Evolutionary conservation across 2,797 vertebrate genomes (phyloP).

Genomic region (Siniperca obscura): DNA sequence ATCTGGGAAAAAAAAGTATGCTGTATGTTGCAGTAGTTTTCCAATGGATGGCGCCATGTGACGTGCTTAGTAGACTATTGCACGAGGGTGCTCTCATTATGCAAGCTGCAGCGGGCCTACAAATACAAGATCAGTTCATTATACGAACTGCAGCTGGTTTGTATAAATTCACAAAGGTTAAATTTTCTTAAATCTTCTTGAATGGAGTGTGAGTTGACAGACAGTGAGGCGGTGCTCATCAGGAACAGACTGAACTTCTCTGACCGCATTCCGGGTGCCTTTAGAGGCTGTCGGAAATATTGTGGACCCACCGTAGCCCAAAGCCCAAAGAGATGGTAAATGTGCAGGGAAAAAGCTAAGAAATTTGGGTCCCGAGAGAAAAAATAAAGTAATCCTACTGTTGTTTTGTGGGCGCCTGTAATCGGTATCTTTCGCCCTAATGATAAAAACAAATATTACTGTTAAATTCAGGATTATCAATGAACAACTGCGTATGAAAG

Average conservation of each 20-base stretch:
- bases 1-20: neutral
- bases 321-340: neutral
- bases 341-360: neutral
- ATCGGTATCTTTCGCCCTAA: neutral
- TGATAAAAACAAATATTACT: neutral
- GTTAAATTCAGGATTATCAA: neutral
- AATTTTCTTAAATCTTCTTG: neutral
- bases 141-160: neutral
- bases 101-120: neutral
- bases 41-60: conserved; percentile 64
- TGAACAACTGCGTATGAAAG: neutral
- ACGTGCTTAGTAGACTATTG: neutral
- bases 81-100: neutral
- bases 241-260: conserved; percentile 38
- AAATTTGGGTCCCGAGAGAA: neutral
- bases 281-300: conserved; percentile 25
- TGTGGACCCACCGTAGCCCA: accelerated
- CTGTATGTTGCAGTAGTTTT: conserved; percentile 6
- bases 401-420: neutral
- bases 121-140: neutral
- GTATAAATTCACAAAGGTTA: neutral
- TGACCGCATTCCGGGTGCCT: conserved; percentile 41
- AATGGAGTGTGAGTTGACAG: neutral
- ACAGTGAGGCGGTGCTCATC: neutral
- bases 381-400: neutral